Conservation (phyloP, 2,113 vertebrate species). For the Pseudopipra pipra region DNA sequence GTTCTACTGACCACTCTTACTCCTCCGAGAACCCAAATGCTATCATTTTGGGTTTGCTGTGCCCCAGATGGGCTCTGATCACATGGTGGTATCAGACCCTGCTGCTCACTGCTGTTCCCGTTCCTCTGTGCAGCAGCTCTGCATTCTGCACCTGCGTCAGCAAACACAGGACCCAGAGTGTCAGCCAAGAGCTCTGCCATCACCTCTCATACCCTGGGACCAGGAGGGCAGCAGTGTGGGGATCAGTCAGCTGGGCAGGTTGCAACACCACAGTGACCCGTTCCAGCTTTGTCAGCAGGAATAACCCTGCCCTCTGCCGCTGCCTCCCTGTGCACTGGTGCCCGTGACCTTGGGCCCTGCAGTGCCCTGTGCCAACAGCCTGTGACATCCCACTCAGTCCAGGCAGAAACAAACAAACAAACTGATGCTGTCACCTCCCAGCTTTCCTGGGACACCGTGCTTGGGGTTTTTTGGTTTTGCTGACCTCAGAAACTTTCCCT, state of each 20-base stretch:
- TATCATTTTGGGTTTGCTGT: background rate
- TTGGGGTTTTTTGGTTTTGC: background rate
- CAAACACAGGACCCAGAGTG: background rate
- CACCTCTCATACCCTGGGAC: background rate
- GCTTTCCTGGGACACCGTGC: background rate
- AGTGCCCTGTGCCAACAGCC: background rate
- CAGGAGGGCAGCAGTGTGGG: background rate
- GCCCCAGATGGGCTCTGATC: background rate
- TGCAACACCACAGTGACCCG: background rate
- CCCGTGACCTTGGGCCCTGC: fast-evolving
- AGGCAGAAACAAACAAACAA: background rate
- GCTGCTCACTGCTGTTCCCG: background rate
- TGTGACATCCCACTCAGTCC: fast-evolving
- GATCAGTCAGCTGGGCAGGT: background rate
- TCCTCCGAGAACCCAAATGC: background rate
- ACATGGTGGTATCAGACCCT: background rate
- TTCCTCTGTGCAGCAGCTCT: background rate
- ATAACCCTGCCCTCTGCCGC: background rate
- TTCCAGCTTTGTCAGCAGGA: background rate
- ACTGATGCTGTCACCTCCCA: background rate
- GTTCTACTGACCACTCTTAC: background rate
- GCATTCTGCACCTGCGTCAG: background rate
- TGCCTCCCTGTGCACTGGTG: background rate
- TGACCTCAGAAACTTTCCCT: background rate
- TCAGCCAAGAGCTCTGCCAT: background rate